Conservation (phyloP, 2,888 invertebrate genomes). For the Mesoligia furuncula region DNA sequence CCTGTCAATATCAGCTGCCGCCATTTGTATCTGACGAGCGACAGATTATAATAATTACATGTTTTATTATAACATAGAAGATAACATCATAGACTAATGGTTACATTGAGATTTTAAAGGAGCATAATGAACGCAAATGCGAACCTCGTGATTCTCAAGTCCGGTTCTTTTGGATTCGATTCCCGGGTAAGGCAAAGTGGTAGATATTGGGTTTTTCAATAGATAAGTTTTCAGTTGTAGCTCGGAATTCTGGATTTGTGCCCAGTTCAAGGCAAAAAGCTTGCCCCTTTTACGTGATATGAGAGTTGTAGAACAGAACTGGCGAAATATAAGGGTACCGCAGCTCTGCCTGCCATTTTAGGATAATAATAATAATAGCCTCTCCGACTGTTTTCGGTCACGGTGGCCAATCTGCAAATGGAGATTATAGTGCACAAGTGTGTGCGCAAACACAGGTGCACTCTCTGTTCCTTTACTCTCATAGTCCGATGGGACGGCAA, state of each 20-base stretch:
- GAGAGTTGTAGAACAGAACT: background rate
- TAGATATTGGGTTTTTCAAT: background rate
- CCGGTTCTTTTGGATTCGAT: background rate
- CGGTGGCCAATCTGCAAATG: no score
- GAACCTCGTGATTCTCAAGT: background rate
- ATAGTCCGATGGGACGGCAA: no score
- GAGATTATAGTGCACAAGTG: no score
- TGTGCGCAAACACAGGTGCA: no score
- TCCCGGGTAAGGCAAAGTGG: background rate
- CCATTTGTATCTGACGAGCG: slow-evolving; percentile 31
- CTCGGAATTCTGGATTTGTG: background rate
- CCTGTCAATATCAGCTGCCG: slow-evolving; percentile 61
- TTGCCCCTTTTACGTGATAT: background rate
- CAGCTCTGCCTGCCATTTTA: background rate
- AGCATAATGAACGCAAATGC: no score
- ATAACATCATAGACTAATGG: background rate
- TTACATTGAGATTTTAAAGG: background rate
- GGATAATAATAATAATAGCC: no score
- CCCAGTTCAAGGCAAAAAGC: background rate
- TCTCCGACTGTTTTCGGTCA: no score
- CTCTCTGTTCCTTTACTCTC: no score
- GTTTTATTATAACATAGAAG: slow-evolving; percentile 6
- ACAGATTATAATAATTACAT: slow-evolving; percentile 39
- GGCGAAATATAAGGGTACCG: background rate
- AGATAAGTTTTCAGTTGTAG: background rate